Evolutionary conservation across 2,113 vertebrate species (phyloP).

Genomic region (Laticauda laticaudata): DNA sequence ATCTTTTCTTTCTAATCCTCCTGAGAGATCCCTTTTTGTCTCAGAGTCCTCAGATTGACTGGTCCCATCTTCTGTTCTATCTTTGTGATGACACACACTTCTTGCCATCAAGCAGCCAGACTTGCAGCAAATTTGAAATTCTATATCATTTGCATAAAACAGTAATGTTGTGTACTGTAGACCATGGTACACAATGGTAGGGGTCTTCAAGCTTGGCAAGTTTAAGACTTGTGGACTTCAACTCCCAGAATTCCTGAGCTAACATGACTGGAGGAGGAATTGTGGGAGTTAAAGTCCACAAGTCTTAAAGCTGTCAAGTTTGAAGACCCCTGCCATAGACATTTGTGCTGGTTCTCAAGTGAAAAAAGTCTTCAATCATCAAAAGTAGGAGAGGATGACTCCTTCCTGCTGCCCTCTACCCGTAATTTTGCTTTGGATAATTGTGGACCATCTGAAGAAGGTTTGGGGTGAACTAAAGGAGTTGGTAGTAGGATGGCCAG

Average conservation of each 20-base stretch:
- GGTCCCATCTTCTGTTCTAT: background rate
- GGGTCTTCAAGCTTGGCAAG: too few relatives aligned
- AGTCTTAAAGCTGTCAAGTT: too few relatives aligned
- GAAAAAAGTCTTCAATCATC: background rate
- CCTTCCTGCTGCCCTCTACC: background rate
- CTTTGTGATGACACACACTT: background rate
- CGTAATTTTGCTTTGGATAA: background rate
- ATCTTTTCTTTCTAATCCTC: constrained; percentile 2
- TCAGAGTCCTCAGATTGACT: background rate
- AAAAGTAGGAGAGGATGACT: background rate
- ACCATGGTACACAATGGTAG: too few relatives aligned
- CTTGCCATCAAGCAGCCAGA: background rate
- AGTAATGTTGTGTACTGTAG: background rate
- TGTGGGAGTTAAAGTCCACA: too few relatives aligned
- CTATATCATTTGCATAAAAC: background rate
- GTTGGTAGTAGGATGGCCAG: background rate
- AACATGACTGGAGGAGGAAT: too few relatives aligned
- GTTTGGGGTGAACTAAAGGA: background rate
- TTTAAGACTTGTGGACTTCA: too few relatives aligned
- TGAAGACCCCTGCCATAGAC: background rate
- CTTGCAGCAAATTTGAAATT: background rate
- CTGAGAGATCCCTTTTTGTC: background rate
- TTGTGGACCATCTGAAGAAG: background rate
- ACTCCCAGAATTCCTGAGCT: too few relatives aligned
- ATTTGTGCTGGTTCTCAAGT: background rate